Evolutionary conservation across 2,888 invertebrate species (phyloP), one percentile per base, ranked within the genome.

Genomic region (Nineta flava): DNA sequence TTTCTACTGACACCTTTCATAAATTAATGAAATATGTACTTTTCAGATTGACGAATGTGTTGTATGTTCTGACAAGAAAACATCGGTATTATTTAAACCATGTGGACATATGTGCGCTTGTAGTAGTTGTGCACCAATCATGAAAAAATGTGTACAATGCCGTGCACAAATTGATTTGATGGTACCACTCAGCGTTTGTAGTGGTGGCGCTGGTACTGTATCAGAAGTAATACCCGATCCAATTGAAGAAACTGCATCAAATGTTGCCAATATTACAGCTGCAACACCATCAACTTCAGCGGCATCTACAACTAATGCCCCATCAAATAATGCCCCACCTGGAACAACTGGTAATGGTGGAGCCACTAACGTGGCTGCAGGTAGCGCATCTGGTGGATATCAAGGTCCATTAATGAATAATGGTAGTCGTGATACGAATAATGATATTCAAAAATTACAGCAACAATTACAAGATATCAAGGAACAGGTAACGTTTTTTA

Each of bases 111-210:
- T 95, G 82, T 86, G 87, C 71, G 90, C 87, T 16, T 92, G 92
- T 72, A 84, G 85, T 56, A 77, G 81, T 58, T 96, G 95, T 70
- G 87, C 93, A 53, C 82, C 84, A 55, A 78, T 95, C 59, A 94
- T 96, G 93, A 94, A 94, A 74, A 95, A 95, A 72, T 96, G 96
- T 71, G 92, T 96, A 13, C 83, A 90, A 66, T 96, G 96, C 68
- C 81, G 94, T 59, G 80, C 87, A 46, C 85, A 87, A 65, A 87
- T 95, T 56, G 84, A 84, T 55, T 75, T 79, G 58, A 79, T 79
- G 70, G 66, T 75, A 44, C 73, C 74, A 10, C 63, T 71, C 60
- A 66, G 66, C 47, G 65, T 66, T 2, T 67, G 66, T 52, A 60
- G 63, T 12, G 65, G 65, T 3, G 65, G 64, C 49, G 52, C 64